Evolutionary conservation across 2,113 vertebrate genomes (phyloP).

Genomic region (Hystrix brachyura): DNA sequence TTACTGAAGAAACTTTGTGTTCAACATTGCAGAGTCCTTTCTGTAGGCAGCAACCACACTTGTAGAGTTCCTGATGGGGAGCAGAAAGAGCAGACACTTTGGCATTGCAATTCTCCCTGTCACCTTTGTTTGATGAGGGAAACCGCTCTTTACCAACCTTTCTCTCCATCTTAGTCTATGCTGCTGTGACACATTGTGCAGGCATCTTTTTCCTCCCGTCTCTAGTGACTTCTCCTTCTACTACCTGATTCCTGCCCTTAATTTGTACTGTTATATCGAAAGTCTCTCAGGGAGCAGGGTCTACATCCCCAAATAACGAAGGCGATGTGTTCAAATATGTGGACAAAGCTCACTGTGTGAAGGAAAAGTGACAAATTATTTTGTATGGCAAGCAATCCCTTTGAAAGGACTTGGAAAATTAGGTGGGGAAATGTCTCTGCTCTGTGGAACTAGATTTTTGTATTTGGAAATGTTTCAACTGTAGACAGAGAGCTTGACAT

Average conservation of each 20-base stretch:
- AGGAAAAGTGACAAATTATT: not conserved
- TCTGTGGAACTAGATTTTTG: constrained; percentile 16
- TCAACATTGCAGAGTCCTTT: not conserved
- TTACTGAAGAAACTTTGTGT: not conserved
- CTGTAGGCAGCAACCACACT: not conserved
- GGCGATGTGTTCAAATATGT: not conserved
- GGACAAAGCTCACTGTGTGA: not conserved
- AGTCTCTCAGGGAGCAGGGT: not conserved
- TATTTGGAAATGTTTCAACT: not conserved
- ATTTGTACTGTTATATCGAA: not conserved
- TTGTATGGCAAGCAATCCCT: not conserved
- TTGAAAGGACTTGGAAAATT: constrained; percentile 5
- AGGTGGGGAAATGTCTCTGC: not conserved
- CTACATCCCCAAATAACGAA: not conserved
- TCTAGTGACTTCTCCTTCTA: not conserved
- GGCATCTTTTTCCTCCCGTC: not conserved
- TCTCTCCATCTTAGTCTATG: not conserved
- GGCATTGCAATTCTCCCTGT: too few species aligned
- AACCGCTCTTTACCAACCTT: not conserved
- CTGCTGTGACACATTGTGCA: rapidly evolving
- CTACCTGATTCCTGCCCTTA: not conserved
- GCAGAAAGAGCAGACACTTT: not conserved
- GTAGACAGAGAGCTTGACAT: not conserved
- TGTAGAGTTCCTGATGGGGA: not conserved
- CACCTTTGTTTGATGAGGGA: not conserved